These are phyloP conservation scores for Sisor rabdophorus DNA, from an alignment of 2,113 vertebrate genomes.

Conservation along the genomic window DNA sequence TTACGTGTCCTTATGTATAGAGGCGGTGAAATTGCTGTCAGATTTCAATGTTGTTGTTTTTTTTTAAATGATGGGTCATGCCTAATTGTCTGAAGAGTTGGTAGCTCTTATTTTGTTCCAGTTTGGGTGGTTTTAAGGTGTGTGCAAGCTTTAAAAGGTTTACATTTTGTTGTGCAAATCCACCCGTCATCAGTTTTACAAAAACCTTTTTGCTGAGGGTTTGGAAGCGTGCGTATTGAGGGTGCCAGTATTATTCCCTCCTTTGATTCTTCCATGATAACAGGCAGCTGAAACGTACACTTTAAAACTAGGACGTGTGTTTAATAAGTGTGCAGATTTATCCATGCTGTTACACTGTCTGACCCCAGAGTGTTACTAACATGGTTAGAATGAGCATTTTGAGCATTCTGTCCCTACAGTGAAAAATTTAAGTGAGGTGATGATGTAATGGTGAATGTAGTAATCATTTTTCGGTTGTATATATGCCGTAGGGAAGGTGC, in stretches of 20 bases:
- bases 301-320: not conserved
- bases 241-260: constrained; percentile 7
- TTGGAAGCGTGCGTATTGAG: not conserved
- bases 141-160: constrained; percentile 19
- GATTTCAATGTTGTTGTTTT: constrained; percentile 13
- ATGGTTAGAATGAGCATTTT: not conserved
- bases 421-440: not conserved
- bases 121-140: constrained; percentile 19
- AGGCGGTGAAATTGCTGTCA: not conserved
- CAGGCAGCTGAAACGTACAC: constrained; percentile 9
- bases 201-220: not conserved
- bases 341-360: not conserved
- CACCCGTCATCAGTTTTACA: not conserved
- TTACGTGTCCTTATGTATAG: constrained; percentile 40
- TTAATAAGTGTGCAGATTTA: not conserved
- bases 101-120: constrained; percentile 19
- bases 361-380: not conserved
- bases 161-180: not conserved
- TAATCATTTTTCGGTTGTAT: not conserved
- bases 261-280: not conserved
- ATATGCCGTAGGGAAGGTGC: not conserved
- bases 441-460: not conserved
- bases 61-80: not conserved
- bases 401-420: not conserved
- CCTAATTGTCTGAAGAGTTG: constrained; percentile 22